Percentiles rank a stretch among this genome's conserved stretches.
These are phyloP conservation scores for Menidia menidia DNA, from an alignment of 2,797 vertebrate genomes.

Conservation along the genomic window DNA sequence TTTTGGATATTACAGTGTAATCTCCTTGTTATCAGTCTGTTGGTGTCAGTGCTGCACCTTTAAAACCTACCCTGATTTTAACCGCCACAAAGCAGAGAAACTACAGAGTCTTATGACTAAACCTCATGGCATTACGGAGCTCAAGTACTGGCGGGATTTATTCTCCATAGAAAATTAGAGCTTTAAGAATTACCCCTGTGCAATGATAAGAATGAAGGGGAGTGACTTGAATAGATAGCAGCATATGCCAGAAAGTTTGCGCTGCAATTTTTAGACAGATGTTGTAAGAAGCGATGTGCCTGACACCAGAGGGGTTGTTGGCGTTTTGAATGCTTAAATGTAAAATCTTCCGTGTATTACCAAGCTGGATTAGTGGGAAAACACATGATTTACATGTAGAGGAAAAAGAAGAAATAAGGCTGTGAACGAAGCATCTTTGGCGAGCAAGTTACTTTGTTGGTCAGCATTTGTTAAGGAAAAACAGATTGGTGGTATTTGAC, in stretches of 20 bases:
- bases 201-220: conserved; percentile 34
- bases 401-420: background rate
- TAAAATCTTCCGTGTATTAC: conserved; percentile 68
- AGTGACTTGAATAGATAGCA: conserved; percentile 37
- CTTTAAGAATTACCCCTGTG: conserved; percentile 36
- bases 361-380: conserved; percentile 55
- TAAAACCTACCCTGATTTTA: conserved; percentile 20
- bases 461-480: conserved; percentile 37
- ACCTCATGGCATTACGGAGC: conserved; percentile 17
- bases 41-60: conserved; percentile 12
- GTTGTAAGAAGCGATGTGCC: conserved; percentile 57
- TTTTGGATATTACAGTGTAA: background rate
- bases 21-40: background rate
- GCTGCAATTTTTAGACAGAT: conserved; percentile 53
- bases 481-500: conserved; percentile 50
- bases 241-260: conserved; percentile 64
- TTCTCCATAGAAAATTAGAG: conserved; percentile 36
- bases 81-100: conserved; percentile 9
- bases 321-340: conserved; percentile 57
- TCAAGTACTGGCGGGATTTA: conserved; percentile 33
- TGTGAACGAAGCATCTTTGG: background rate
- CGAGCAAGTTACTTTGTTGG: conserved; percentile 33
- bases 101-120: conserved; percentile 6
- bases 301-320: conserved; percentile 48
- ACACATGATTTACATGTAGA: conserved; percentile 25